Base-by-base conservation (phyloP, 1,140 invertebrate species). In the Agrypnia vestita region DNA sequence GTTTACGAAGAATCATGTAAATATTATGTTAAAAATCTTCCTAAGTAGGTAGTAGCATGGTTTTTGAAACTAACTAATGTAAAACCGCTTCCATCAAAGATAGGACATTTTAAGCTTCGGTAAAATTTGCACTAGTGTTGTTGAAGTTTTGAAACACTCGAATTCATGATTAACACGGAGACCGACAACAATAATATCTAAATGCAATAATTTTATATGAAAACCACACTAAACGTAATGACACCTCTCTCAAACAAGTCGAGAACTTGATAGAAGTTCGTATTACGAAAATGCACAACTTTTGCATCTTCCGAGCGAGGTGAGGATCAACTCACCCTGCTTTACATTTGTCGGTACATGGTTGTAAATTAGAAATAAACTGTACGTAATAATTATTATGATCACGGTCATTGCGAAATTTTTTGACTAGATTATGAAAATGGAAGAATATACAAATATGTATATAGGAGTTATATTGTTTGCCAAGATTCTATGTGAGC, bases 81-180 rank as follows among this genome's bases (percentile, higher is more conserved):
- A 71, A 35, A 11, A 53, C 47, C 21, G 67, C 67, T 71, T 71
- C 67, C 67, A 71, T 25, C 67, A 71, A 51, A 21, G 47, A 71
- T 53, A 71, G 67, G 12, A 47, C 49, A 25, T 49, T 47, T 51
- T 71, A 49, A 71, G 67, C 67, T 71, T 67, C 21, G 67, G 49
- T 71, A 71, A 71, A 10, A 49, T 21, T 71, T 71, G 46, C 67
- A 71, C 67, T 71, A 71, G 67, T 64, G 10, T 64, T 51, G n/a
- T 51, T 43, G 61, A 64, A 64, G 49, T 3, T 51, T 51, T 64
- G 21, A 17, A 59, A 15, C 55, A 59, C 55, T 19, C 15, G 11
- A 0, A 7, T 59, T 59, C 21, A 19, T 59, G 21, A 59, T 59
- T 35, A 35, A 64, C 61, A 64, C 21, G 10, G 21, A 62, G 49